A percentile compares a stretch with the other conserved stretches of the same genome.
Conservation (phyloP, 2,888 invertebrate genomes). For the Dyspetes luteomarginatus region DNA sequence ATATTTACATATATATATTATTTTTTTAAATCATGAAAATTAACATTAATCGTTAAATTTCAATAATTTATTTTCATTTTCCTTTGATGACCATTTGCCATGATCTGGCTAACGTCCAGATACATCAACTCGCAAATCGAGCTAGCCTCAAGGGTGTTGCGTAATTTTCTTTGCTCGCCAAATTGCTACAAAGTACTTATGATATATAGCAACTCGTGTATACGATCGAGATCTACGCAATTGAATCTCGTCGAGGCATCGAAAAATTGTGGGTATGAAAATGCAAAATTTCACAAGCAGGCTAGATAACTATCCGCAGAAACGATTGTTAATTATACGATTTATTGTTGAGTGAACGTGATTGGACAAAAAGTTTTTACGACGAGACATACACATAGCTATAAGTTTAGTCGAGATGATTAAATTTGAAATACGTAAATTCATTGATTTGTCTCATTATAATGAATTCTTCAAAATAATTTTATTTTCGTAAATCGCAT, state of each 20-base stretch:
- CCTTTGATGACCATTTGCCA: neutral
- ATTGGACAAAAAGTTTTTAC: neutral
- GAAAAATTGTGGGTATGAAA: neutral
- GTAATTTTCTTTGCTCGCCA: neutral
- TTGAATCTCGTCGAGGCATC: constrained; percentile 13
- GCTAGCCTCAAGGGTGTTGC: neutral
- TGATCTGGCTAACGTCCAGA: neutral
- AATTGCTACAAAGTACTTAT: constrained; percentile 8
- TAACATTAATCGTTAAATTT: neutral
- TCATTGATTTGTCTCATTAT: too few species aligned
- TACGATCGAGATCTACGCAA: neutral
- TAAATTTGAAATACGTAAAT: too few species aligned
- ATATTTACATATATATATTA: neutral
- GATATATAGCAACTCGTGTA: neutral
- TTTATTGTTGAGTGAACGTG: neutral
- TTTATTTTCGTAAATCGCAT: too few species aligned
- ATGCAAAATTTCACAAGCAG: neutral
- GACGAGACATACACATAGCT: neutral
- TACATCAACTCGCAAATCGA: neutral
- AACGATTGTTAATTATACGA: constrained; percentile 14
- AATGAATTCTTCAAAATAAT: too few species aligned
- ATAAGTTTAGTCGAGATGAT: too few species aligned
- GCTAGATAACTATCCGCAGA: neutral
- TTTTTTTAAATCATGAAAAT: too few species aligned
- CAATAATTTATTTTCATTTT: neutral